Conservation (phyloP, 92 coral and sea anemone genomes). For the Umimayanthus kanabou region DNA sequence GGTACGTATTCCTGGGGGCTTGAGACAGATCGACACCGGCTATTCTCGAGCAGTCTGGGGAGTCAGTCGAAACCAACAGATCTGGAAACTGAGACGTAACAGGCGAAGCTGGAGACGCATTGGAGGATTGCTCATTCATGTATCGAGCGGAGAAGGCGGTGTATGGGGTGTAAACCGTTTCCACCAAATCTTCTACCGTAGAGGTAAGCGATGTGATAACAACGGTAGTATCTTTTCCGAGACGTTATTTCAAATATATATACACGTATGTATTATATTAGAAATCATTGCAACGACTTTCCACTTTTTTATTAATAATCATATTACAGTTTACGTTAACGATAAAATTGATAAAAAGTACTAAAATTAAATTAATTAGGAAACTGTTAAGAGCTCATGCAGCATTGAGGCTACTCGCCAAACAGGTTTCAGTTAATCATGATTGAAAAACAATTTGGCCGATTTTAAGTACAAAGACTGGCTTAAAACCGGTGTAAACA, state of each 20-base stretch:
- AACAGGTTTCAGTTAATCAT: too few relatives aligned
- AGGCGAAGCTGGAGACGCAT: conserved; percentile 40
- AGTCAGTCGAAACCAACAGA: conserved; percentile 12
- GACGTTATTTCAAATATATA: background rate
- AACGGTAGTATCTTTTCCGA: background rate
- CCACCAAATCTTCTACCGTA: conserved; percentile 38
- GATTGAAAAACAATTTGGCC: too few relatives aligned
- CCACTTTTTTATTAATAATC: too few relatives aligned
- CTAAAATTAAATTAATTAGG: too few relatives aligned
- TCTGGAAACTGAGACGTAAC: conserved; percentile 31
- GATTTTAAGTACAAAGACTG: too few relatives aligned
- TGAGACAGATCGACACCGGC: conserved; percentile 41
- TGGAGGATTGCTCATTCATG: conserved; percentile 8
- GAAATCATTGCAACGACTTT: background rate
- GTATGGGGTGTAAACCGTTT: conserved; percentile 48
- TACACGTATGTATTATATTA: too few relatives aligned
- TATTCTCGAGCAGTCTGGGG: conserved; percentile 43
- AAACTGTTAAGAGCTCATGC: too few relatives aligned
- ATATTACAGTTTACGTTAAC: too few relatives aligned
- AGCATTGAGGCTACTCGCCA: too few relatives aligned
- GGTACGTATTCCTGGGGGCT: conserved; percentile 22
- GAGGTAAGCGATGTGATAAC: background rate
- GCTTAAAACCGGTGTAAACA: too few relatives aligned
- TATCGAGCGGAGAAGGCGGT: conserved; percentile 45
- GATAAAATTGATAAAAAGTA: background rate